These are phyloP conservation scores for Lordiphosa mommai DNA, from an alignment of 1,140 invertebrate genomes.

Conservation along the genomic window DNA sequence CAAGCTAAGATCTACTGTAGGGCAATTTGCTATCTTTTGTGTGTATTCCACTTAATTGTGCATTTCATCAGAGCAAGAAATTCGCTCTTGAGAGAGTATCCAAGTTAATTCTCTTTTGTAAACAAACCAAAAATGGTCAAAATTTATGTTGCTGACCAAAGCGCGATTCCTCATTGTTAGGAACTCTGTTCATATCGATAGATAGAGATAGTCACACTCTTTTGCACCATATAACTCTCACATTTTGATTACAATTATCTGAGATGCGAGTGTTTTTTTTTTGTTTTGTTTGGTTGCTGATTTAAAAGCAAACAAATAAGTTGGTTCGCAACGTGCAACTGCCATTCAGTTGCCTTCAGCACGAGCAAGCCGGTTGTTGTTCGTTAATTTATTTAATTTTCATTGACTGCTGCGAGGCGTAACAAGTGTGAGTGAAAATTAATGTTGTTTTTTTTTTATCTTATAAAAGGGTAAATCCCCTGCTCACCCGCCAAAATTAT, in stretches of 20 bases:
- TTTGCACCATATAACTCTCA: background rate
- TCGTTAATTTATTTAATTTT: conserved; percentile 1
- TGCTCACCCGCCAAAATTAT: background rate
- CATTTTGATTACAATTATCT: conserved; percentile 5
- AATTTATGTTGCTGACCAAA: no score
- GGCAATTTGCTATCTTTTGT: no score
- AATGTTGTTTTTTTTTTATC: conserved; percentile 35
- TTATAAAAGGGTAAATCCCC: background rate
- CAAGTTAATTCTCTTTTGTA: background rate
- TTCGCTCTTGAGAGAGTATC: background rate
- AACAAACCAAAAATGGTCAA: conserved; percentile 3
- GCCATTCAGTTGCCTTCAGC: conserved; percentile 49
- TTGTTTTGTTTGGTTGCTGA: conserved; percentile 5
- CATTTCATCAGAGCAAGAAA: conserved; percentile 6
- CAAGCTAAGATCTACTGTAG: no score
- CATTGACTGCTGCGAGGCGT: conserved; percentile 24
- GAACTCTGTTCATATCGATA: no score
- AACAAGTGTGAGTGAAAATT: conserved; percentile 40
- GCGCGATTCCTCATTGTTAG: no score
- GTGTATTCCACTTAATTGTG: background rate
- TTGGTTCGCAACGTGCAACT: conserved; percentile 27
- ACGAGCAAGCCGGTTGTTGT: conserved; percentile 44
- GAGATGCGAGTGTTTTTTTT: conserved; percentile 7
- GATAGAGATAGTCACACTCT: no score
- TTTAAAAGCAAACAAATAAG: conserved; percentile 54